Evolutionary conservation across 2,888 invertebrate species (phyloP).

Genomic region (Cremastobaeus sp.): DNA sequence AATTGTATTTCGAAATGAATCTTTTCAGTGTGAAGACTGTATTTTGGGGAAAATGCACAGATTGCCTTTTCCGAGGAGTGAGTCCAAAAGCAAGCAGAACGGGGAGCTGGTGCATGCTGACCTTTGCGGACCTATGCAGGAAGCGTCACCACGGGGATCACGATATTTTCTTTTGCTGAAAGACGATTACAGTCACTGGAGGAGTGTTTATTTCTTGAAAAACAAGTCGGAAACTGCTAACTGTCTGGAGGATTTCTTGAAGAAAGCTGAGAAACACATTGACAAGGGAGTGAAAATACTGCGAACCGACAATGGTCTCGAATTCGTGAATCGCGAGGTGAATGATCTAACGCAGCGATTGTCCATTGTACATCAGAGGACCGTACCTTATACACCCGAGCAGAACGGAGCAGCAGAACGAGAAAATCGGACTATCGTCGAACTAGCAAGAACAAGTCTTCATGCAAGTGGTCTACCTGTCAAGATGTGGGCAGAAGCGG

Average conservation of each 20-base stretch:
- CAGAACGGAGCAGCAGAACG: constrained; percentile 35
- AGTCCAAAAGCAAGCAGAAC: constrained; percentile 16
- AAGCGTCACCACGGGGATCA: constrained; percentile 31
- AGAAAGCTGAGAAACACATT: constrained; percentile 30
- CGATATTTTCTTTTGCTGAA: constrained; percentile 47
- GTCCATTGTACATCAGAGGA: constrained; percentile 22
- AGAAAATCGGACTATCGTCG: constrained; percentile 30
- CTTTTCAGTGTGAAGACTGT: constrained; percentile 13
- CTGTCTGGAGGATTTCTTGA: constrained; percentile 27
- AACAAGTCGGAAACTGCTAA: constrained; percentile 34
- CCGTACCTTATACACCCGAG: constrained; percentile 16
- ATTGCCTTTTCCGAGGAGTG: constrained; percentile 39
- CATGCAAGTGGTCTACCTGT: constrained; percentile 11
- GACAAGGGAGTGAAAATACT: constrained; percentile 13
- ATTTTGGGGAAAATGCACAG: constrained; percentile 54
- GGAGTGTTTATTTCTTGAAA: constrained; percentile 32
- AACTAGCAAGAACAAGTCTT: constrained; percentile 7
- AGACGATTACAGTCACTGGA: constrained; percentile 43
- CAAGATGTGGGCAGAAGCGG: constrained; percentile 27
- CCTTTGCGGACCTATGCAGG: constrained; percentile 58
- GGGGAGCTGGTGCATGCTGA: constrained; percentile 60
- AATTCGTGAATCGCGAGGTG: constrained; percentile 15
- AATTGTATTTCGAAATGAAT: constrained; percentile 25
- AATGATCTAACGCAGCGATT: neutral
- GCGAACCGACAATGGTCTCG: constrained; percentile 11